These are phyloP conservation scores for Mobula birostris DNA, from an alignment of 2,113 vertebrate species.

Conservation along the genomic window DNA sequence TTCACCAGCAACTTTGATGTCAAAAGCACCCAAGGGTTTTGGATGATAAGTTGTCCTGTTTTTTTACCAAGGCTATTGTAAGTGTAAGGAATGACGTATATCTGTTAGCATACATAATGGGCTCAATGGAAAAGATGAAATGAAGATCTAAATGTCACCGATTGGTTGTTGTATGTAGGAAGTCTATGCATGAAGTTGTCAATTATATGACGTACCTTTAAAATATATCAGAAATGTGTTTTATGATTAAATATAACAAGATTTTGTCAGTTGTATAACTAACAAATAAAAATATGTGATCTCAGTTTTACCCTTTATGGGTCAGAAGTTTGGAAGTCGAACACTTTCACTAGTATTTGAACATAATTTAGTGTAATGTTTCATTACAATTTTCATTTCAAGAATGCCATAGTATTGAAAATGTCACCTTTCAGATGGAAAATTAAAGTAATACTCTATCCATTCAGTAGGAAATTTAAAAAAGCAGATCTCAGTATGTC, in stretches of 20 bases:
- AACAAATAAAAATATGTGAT: not conserved
- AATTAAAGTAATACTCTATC: not conserved
- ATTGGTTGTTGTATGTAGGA: not conserved
- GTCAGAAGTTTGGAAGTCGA: not conserved
- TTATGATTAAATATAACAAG: not conserved
- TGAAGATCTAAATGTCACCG: not conserved
- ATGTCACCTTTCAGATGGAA: not conserved
- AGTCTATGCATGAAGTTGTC: not conserved
- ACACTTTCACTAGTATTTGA: not conserved
- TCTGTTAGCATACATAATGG: not conserved
- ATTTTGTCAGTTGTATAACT: not conserved
- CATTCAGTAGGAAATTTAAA: not conserved
- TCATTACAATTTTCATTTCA: not conserved
- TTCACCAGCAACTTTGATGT: too few relatives aligned
- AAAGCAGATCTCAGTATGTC: not conserved
- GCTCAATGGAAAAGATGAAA: not conserved
- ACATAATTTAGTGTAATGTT: not conserved
- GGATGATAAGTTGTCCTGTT: not conserved
- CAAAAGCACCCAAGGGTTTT: not conserved
- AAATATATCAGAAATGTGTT: not conserved
- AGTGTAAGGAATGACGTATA: not conserved
- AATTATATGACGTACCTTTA: not conserved
- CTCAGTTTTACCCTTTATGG: not conserved
- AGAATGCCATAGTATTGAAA: not conserved
- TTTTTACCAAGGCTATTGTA: not conserved